Evolutionary conservation across 2,113 vertebrate genomes (phyloP).

Genomic region (Oryzias curvinotus): DNA sequence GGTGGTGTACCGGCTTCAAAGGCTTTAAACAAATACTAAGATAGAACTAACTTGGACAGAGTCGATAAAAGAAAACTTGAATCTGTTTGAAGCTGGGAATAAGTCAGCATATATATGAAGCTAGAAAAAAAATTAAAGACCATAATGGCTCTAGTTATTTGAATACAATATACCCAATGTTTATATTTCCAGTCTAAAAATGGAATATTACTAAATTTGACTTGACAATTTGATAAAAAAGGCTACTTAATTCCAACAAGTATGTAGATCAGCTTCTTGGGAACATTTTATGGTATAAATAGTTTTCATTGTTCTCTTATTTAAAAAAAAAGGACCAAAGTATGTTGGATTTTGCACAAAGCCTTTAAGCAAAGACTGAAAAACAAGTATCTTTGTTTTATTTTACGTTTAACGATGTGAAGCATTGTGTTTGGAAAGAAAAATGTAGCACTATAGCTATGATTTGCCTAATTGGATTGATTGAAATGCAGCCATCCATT

Average conservation of each 20-base stretch:
- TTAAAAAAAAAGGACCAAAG: no score
- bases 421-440: not conserved
- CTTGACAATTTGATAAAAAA: not conserved
- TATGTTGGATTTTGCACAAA: no score
- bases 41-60: constrained; percentile 29
- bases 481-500: constrained; percentile 12
- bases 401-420: not conserved
- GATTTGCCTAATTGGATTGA: constrained; percentile 21
- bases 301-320: not conserved
- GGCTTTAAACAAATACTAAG: constrained; percentile 28
- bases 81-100: constrained; percentile 38
- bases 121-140: not conserved
- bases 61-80: constrained; percentile 41
- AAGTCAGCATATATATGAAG: constrained; percentile 16
- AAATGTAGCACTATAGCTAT: not conserved
- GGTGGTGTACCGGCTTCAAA: constrained; percentile 14
- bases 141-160: constrained; percentile 2
- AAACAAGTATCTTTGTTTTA: no score
- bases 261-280: no score
- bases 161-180: not conserved
- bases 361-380: not conserved
- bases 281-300: not conserved
- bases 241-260: no score
- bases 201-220: not conserved
- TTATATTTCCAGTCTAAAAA: not conserved